Conservation (phyloP, 2,113 vertebrate genomes). For the Crotalus viridis region DNA sequence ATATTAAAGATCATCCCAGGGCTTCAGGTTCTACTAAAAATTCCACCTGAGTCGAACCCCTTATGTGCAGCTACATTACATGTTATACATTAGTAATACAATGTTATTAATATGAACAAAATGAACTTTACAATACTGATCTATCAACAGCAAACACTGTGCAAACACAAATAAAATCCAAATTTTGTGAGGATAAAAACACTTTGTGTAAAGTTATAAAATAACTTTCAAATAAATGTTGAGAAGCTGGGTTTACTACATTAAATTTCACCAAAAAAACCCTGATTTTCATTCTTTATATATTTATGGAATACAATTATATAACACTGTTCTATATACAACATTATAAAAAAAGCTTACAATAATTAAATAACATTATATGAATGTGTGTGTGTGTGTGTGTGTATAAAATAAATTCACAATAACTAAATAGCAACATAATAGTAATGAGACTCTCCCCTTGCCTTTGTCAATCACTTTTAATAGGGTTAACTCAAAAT, state of each 20-base stretch:
- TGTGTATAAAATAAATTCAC: not conserved
- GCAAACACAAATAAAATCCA: slow-evolving; percentile 27
- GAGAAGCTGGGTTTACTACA: not conserved
- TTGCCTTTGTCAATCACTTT: not conserved
- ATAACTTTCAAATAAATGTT: slow-evolving; percentile 19
- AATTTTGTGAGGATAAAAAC: not conserved
- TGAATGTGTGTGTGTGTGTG: no score
- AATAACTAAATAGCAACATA: not conserved
- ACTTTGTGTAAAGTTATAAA: slow-evolving; percentile 3
- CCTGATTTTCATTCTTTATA: not conserved
- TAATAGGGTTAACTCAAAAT: not conserved
- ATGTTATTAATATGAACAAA: not conserved
- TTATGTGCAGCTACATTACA: not conserved
- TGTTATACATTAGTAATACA: not conserved
- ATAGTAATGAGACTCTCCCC: not conserved
- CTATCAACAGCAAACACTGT: not conserved
- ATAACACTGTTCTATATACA: not conserved
- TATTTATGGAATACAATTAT: not conserved
- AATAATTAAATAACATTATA: not conserved
- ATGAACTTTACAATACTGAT: not conserved
- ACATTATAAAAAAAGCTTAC: not conserved
- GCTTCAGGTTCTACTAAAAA: not conserved
- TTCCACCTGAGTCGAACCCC: not conserved
- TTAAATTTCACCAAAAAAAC: not conserved
- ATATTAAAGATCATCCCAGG: not conserved